Base-by-base conservation (phyloP, 1,140 invertebrate genomes). In the Eumeta japonica region DNA sequence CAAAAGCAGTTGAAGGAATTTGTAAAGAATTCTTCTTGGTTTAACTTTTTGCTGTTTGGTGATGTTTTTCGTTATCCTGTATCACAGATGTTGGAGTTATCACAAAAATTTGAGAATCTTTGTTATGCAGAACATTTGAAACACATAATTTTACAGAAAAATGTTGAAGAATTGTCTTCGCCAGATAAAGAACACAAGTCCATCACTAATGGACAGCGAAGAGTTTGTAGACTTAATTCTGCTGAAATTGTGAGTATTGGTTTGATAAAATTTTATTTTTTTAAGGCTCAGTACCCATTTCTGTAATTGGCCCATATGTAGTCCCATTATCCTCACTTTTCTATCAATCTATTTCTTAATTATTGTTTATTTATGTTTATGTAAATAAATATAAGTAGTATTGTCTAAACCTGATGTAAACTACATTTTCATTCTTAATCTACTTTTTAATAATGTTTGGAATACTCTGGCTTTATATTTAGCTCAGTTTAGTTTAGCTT, bases 41-140 rank as follows among this genome's bases (percentile, higher is more conserved):
- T 85, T 37, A 78, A 80, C 32, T 85, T 85, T 55, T 51, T 83
- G 18, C 54, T 84, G 16, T 82, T 82, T 34, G 76, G 76, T 7
- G 78, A 85, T 40, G 76, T 83, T 7, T 83, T 83, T 50, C 62
- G 79, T 35, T 85, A 85, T 62, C 79, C 83, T 2, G 36, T 75
- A 10, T 49, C 74, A 9, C 79, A 83, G 57, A 79, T 85, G 61
- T 52, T 77, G 18, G 65, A 72, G 31, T 40, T 79, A 18, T 64
- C 76, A 2, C 66, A 75, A 41, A 65, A 73, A 11, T 81, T 81
- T 45, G 66, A 64, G 28, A 77, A 71, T 42, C 63, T 59, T 24
- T 68, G 63, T n/a, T 66, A 80, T 39, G 55, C 70, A 1, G 78
- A 81, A 42, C 80, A 82, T 54, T 54, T 81, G 28, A 70, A 67